phyloP scores from a whole-genome alignment of 2,113 vertebrate genomes.

The Tetrao urogallus region DNA sequence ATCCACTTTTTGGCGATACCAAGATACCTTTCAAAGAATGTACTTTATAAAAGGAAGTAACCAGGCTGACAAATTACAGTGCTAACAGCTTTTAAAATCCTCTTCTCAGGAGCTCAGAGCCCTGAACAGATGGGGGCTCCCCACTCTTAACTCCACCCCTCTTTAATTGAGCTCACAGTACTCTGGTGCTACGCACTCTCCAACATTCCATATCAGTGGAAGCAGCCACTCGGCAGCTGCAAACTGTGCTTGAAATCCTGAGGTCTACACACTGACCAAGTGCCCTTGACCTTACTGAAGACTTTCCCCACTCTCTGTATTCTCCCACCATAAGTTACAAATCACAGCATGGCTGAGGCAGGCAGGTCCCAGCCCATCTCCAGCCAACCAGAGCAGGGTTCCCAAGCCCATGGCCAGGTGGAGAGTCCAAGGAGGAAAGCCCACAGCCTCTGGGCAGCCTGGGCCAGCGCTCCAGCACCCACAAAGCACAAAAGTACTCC shows the following conservation, averaged over 20 bases:
- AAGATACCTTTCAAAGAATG: not conserved
- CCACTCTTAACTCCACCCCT: not conserved
- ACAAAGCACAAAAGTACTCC: not conserved
- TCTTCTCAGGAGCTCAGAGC: not conserved
- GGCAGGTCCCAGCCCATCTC: not conserved
- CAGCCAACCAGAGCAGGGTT: not conserved
- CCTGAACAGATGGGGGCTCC: not conserved
- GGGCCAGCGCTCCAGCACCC: not conserved
- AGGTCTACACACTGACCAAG: not conserved
- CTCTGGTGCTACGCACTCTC: not conserved
- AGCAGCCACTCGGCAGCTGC: not conserved
- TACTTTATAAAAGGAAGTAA: not conserved
- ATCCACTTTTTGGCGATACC: not conserved
- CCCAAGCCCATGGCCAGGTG: not conserved
- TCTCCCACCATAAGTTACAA: not conserved
- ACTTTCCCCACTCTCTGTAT: not conserved
- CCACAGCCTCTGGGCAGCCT: not conserved
- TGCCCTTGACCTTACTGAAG: rapidly evolving
- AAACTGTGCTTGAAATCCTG: not conserved
- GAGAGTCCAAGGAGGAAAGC: not conserved
- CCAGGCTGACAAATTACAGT: not conserved
- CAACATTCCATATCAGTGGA: rapidly evolving
- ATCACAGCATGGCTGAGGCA: not conserved
- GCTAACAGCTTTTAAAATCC: not conserved
- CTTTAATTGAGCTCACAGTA: rapidly evolving